A percentile compares a stretch with the other conserved stretches of the same genome.
phyloP scores from a whole-genome alignment of 2,888 invertebrate species.

The Carpatolechia fugitivella region DNA sequence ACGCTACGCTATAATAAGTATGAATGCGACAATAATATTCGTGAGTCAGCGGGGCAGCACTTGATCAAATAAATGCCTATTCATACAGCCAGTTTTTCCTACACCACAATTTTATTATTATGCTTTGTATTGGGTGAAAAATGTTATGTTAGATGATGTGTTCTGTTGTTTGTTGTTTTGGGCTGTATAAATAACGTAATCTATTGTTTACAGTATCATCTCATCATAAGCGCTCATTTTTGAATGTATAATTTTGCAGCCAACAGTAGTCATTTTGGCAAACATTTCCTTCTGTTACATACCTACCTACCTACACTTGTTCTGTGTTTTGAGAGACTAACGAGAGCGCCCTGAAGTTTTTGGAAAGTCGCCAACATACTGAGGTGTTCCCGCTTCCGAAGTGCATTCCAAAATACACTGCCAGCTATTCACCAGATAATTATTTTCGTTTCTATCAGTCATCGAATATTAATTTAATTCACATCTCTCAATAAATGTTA shows the following conservation, averaged over 20 bases:
- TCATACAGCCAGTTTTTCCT: conserved; percentile 56
- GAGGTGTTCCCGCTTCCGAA: conserved; percentile 66
- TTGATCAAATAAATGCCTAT: conserved; percentile 74
- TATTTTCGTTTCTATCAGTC: conserved; percentile 13
- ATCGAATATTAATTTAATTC: neutral
- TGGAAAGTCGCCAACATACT: conserved; percentile 52
- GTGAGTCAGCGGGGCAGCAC: conserved; percentile 65
- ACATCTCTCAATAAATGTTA: neutral
- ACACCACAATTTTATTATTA: conserved; percentile 44
- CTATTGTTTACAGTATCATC: conserved; percentile 14
- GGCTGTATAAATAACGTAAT: conserved; percentile 16
- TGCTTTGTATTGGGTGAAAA: conserved; percentile 29
- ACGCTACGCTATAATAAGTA: conserved; percentile 60
- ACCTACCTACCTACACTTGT: conserved; percentile 25
- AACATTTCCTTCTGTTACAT: conserved; percentile 40
- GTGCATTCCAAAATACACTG: conserved; percentile 42
- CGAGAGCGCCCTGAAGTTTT: conserved; percentile 35
- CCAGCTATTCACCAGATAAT: conserved; percentile 10
- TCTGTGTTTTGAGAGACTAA: conserved; percentile 20
- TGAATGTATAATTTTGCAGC: neutral
- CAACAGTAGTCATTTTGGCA: conserved; percentile 35
- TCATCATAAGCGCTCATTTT: conserved; percentile 3
- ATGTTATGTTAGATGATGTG: conserved; percentile 16
- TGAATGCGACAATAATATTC: conserved; percentile 71
- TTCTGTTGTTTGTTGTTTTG: conserved; percentile 16